Base-by-base conservation (phyloP, 1,140 invertebrate species). In the Zaprionus tsacasi region DNA sequence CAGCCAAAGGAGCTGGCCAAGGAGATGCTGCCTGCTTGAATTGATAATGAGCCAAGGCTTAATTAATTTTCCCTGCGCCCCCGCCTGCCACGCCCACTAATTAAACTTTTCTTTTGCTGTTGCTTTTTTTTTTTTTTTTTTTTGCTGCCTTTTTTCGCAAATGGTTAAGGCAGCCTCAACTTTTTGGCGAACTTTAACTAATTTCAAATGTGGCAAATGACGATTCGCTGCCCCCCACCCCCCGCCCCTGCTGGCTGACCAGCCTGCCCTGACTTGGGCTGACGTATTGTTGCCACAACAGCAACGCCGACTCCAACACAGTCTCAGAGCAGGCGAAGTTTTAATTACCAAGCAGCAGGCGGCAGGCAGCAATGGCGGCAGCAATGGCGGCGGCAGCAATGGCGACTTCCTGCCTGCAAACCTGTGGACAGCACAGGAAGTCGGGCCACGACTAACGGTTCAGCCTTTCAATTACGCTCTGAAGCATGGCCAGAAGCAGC, bases 271-370 rank as follows among this genome's bases (percentile, higher is more conserved):
- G 79, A 65, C 55, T 71, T 21, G 1, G 78, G 74, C 76, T 87
- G 83, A 87, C 78, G 78, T 88, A 87, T 88, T 87, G 82, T 86
- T 88, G 77, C 68, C 66, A 72, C 76, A 79, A 76, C 73, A 75
- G 74, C 67, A 35, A 21, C 21, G 21, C 21, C 21, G 21, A 21
- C 21, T 21, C 21, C 21, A 1, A 21, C 1, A 21, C 21, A 21
- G 21, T 21, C 21, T 21, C 10, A 30, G 11, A 50, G 75, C 67
- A 70, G 80, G 81, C 83, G 79, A 87, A 87, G 80, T 87, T 87
- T 87, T 87, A 87, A 87, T 87, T 87, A 87, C 83, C 83, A 88
- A 75, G 77, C 77, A 88, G 78, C 82, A 87, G 68, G 81, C 70
- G 55, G 40, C 43, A 40, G 13, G n/a, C 45, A 33, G 33, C 7